Conservation (phyloP, 2,888 invertebrate genomes). For the Callinectes sapidus region DNA sequence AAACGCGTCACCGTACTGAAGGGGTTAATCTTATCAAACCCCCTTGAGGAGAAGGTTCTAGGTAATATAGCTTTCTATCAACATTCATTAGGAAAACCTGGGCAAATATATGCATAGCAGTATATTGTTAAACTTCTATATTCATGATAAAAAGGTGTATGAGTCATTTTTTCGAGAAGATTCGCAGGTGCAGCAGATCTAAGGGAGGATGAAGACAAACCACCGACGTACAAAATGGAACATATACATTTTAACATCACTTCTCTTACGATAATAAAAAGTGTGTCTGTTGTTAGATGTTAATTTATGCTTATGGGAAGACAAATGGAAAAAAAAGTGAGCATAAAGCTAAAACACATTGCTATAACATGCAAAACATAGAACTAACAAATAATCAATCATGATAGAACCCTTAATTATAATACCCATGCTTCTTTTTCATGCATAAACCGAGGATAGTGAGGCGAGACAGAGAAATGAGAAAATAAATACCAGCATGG, state of each 20-base stretch:
- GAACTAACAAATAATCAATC: not conserved
- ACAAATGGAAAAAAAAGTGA: no score
- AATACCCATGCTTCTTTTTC: not conserved
- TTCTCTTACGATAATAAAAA: no score
- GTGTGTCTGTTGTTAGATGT: no score
- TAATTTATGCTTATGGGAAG: no score
- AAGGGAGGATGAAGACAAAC: not conserved
- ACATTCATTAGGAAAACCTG: not conserved
- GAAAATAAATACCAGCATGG: not conserved
- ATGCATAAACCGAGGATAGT: not conserved
- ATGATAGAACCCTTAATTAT: not conserved
- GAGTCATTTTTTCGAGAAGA: not conserved
- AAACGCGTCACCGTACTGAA: no score
- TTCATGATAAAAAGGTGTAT: not conserved
- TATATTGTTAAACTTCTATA: not conserved
- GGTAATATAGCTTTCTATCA: not conserved
- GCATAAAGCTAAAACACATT: not conserved
- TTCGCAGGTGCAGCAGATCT: not conserved
- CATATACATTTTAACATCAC: no score
- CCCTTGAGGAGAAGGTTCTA: not conserved
- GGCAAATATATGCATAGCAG: not conserved
- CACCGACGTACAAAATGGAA: no score
- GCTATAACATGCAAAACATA: not conserved
- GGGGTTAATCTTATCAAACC: no score
- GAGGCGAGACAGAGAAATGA: no score